Evolutionary conservation across 2,113 vertebrate species (phyloP), one percentile per base, ranked within the genome.

Genomic region (Tretioscincus oriximinensis): DNA sequence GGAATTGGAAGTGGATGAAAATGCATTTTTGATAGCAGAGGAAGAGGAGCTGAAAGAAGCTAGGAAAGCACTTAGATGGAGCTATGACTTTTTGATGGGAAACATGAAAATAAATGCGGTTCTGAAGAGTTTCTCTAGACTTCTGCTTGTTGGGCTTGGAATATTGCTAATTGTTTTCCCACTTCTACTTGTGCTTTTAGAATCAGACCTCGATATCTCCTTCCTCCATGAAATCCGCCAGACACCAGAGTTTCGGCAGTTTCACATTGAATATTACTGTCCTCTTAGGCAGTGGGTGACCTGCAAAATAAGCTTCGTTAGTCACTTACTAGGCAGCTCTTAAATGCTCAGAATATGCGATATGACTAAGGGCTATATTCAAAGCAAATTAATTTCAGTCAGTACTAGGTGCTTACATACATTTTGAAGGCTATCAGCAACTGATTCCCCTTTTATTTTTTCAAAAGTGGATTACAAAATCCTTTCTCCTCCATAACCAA

Each of bases 201-300:
- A 99, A 94, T 99, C 98, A 5, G 97, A 98, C 94, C 95, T 99
- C 81, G 97, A 99, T 84, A 96, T 98, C 88, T 99, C 98, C 70
- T 99, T 99, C 90, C 96, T 99, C 68, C 97, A 97, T 14, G 98
- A 99, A 95, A 99, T 99, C 90, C 97, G 98, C 67, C 97, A 99
- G 93, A 99, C 98, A 0, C 98, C 98, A 0, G 98, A 99, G 93
- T 99, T 99, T 87, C 96, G 98, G 95, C 98, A 99, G 93, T 99
- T 99, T 93, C 98, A 99, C 89, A 94, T 97, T 77, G 97, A 99
- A 72, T 99, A 99, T 92, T 99, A 99, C 94, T 99, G 98, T 91
- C 98, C 98, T 0, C 95, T 99, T 64, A 96, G 97, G 70, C 96
- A 97, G 88, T 99, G 98, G 98, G 86, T 99, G 85, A 92, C 97